phyloP scores from a whole-genome alignment of 2,113 vertebrate species.

The Hydropotes inermis region DNA sequence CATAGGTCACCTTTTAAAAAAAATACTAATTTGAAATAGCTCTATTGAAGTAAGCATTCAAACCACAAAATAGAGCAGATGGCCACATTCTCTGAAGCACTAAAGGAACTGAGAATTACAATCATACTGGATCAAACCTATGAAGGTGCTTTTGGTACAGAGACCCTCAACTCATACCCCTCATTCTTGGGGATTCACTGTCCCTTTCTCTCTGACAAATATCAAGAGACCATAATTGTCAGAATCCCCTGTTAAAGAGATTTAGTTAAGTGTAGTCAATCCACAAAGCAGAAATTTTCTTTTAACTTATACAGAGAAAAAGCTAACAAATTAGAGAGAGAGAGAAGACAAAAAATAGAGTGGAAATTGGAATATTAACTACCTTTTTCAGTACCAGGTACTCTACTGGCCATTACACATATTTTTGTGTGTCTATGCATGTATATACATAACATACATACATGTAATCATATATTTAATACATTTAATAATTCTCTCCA shows the following conservation, averaged over 20 bases:
- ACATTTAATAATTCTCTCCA: not conserved
- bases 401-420: not conserved
- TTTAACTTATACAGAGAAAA: not conserved
- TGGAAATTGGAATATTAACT: not conserved
- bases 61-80: not conserved
- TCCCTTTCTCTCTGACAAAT: not conserved
- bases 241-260: not conserved
- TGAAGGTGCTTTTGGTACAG: not conserved
- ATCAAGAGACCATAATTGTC: not conserved
- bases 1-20: not conserved
- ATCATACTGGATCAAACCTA: not conserved
- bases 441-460: not conserved
- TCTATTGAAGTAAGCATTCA: not conserved
- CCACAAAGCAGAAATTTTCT: not conserved
- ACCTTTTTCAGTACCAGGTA: not conserved
- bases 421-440: not conserved
- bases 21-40: not conserved
- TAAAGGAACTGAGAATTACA: not conserved
- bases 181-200: not conserved
- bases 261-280: not conserved
- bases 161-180: too few relatives aligned
- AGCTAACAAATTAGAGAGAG: not conserved
- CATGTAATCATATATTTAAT: not conserved
- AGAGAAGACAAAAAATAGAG: not conserved
- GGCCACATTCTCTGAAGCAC: not conserved